Conservation (phyloP, 92 coral and sea anemone genomes). For the Zoanthus gigantus region DNA sequence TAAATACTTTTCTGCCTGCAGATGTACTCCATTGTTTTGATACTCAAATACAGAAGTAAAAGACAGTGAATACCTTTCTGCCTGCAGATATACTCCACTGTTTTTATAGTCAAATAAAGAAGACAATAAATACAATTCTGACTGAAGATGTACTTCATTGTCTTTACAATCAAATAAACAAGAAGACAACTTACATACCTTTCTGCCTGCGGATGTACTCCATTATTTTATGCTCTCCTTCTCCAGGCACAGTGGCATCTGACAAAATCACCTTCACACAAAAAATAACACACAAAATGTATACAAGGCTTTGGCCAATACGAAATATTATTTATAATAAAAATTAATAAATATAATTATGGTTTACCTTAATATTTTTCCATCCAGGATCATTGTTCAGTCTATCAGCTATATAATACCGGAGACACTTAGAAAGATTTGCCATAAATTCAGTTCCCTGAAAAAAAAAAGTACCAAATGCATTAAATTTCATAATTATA, state of each 20-base stretch:
- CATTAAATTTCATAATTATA: too few relatives aligned
- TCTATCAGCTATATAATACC: constrained; percentile 96
- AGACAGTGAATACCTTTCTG: too few relatives aligned
- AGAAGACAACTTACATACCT: constrained; percentile 60
- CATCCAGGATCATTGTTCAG: constrained; percentile 97
- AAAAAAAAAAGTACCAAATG: neutral
- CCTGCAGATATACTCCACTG: too few relatives aligned
- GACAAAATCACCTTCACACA: constrained; percentile 81
- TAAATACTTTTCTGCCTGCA: too few relatives aligned
- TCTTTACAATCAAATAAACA: too few relatives aligned
- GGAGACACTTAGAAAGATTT: constrained; percentile 84
- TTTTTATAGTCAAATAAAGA: too few relatives aligned
- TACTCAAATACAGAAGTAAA: too few relatives aligned
- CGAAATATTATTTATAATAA: neutral
- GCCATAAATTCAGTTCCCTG: constrained; percentile 99
- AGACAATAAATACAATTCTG: too few relatives aligned
- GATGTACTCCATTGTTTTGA: too few relatives aligned
- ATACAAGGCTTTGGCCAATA: neutral
- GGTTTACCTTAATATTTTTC: constrained; percentile 88
- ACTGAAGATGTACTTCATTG: too few relatives aligned
- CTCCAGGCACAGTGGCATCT: constrained; percentile 99
- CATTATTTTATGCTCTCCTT: constrained; percentile 99
- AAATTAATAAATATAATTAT: neutral
- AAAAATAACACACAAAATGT: neutral
- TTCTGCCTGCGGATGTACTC: constrained; percentile 95